phyloP scores from a whole-genome alignment of 64 coral and sea anemone genomes.

The Porites lutea region DNA sequence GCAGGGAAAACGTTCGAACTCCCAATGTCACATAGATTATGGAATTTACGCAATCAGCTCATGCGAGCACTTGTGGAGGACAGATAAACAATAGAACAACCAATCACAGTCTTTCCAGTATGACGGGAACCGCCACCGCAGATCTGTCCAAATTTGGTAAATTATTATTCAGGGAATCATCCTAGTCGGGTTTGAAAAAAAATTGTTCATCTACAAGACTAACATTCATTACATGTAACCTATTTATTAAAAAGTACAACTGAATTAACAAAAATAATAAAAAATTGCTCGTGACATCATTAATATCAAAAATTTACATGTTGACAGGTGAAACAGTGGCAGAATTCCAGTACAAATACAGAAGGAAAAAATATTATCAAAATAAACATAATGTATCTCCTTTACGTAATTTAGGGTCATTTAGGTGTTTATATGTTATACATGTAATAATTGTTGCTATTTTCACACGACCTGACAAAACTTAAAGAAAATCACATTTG shows the following conservation, averaged over 20 bases:
- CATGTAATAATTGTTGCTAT: too few species aligned
- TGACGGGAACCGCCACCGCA: background rate
- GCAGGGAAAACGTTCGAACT: background rate
- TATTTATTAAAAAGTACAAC: background rate
- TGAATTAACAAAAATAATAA: background rate
- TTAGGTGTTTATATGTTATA: too few species aligned
- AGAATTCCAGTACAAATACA: constrained; percentile 2
- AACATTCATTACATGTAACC: too few species aligned
- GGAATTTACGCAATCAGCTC: constrained; percentile 17
- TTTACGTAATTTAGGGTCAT: too few species aligned
- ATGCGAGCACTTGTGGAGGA: constrained; percentile 13
- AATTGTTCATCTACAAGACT: background rate
- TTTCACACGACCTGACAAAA: too few species aligned
- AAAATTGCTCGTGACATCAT: background rate
- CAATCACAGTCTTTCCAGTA: constrained; percentile 26
- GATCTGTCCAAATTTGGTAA: constrained; percentile 45
- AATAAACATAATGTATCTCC: too few species aligned
- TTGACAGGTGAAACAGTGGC: background rate
- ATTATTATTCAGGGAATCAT: constrained; percentile 32
- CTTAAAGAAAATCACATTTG: too few species aligned
- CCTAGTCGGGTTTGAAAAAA: background rate
- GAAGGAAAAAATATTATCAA: background rate
- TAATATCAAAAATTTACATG: background rate
- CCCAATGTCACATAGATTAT: constrained; percentile 3
- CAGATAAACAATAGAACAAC: constrained; percentile 50